Evolutionary conservation across 2,888 invertebrate genomes (phyloP), one percentile per base, ranked within the genome.

Genomic region (Oscheius sp.): DNA sequence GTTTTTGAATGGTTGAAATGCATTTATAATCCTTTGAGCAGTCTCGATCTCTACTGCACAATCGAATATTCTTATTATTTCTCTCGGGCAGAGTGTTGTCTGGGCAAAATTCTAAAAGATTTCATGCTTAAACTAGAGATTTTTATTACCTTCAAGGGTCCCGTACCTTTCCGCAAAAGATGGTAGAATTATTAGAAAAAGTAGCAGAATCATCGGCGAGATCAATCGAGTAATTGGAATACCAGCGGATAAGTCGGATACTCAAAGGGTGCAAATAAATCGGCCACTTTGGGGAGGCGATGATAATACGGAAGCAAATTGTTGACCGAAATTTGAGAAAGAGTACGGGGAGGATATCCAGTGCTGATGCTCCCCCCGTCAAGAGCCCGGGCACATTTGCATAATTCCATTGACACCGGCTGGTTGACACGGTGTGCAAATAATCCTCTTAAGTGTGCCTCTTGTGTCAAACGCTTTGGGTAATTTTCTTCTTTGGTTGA

Each of bases 11-110:
- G 3, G 53, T 72, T 3, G 52, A 13, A 6, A 18, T 72, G 29
- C 69, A 69, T 59, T 59, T 61, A 52, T 46, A 69, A 1, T 63
- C 74, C 27, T 55, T 63, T 0, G 61, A 53, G 27, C 74, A 74
- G 27, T 74, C 69, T 35, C 16, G 43, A 59, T 74, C 69, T 12
- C 18, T 23, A 13, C 35, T 29, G 25, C 74, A 74, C 21, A 56
- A 41, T 0, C 35, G 27, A 16, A 63, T 52, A 2, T 70, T 61
- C 16, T n/a, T 25, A n/a, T 21, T 18, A 23, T 21, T 69, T 52
- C 46, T 71, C 29, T 61, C 59, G 7, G 71, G 61, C 27, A 71
- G 16, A 16, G 71, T 71, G n/a, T 49, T 46, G 27, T 71, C 71
- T 27, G 71, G 71, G 21, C 71, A 71, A 3, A 61, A 35, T 13